A percentile compares a stretch with the other conserved stretches of the same genome.
These are phyloP conservation scores for Glossophaga mutica DNA, from an alignment of 2,797 vertebrate species.

Conservation along the genomic window DNA sequence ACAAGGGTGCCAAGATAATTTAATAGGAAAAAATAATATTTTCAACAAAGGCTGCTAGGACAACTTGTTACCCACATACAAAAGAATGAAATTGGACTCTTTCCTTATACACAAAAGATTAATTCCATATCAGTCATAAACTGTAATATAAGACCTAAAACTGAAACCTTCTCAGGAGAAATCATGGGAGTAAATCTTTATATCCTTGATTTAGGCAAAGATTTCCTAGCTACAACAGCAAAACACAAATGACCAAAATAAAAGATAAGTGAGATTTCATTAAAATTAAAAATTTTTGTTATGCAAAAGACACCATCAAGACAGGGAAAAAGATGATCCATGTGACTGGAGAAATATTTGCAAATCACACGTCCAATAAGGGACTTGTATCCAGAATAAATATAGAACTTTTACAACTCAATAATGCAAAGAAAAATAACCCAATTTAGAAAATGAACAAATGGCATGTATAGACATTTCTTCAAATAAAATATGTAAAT, in stretches of 20 bases:
- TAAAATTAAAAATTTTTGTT: background rate
- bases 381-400: background rate
- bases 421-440: background rate
- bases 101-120: background rate
- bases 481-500: background rate
- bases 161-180: background rate
- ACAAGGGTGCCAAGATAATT: background rate
- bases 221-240: background rate
- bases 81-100: background rate
- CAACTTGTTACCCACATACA: background rate
- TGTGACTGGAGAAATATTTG: background rate
- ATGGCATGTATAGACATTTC: background rate
- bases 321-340: background rate
- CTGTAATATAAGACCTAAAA: background rate
- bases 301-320: background rate
- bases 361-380: background rate
- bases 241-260: background rate
- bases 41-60: background rate
- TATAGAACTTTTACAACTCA: background rate
- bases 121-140: background rate
- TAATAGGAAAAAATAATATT: background rate
- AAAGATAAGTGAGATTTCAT: background rate
- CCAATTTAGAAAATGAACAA: background rate
- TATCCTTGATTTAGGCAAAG: background rate
- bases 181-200: background rate